Evolutionary conservation across 2,113 vertebrate species (phyloP), one percentile per base, ranked within the genome.

Genomic region (Malurus elegans): DNA sequence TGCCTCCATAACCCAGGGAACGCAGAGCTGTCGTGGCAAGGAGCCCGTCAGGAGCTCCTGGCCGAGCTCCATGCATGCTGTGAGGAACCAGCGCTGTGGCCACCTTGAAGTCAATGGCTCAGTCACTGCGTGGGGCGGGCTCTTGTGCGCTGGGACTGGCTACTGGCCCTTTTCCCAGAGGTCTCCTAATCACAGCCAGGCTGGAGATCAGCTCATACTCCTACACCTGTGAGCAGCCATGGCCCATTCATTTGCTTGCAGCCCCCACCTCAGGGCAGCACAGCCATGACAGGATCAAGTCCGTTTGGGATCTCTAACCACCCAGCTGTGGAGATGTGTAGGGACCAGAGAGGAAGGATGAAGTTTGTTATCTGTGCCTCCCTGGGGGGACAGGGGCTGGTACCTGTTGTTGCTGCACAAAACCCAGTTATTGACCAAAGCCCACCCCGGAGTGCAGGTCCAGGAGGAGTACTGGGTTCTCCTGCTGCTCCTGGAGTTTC

Each of bases 241-340:
- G 8, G 74, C 60, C 65, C 24, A 3, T 54, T 8, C 24, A 3
- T 54, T 8, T 88, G 36, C 67, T 69, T 71, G 61, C 44, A 83
- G 36, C 29, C 56, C 24, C 25, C n/a, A 50, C 9, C 53, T 61
- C 58, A 42, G 12, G 31, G 38, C 24, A 48, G 65, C 69, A 72
- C 65, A 84, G 66, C 57, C 62, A 25, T 0, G 3, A 51, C 0
- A 3, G 19, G 54, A 76, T 61, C 0, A 2, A 83, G 66, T 54
- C n/a, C 6, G 0, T 47, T 44, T 78, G 56, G 60, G 32, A 66
- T 83, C 75, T 92, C 34, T n/a, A 48, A 44, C 64, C 32, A 80
- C 74, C 67, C 62, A 70, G 62, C 1, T 72, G 45, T 45, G 8
- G 57, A 72, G 38, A 51, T 47, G 12, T 29, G 56, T 54, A 86